phyloP scores from a whole-genome alignment of 2,797 vertebrate species.

The Myripristis jacobus region DNA sequence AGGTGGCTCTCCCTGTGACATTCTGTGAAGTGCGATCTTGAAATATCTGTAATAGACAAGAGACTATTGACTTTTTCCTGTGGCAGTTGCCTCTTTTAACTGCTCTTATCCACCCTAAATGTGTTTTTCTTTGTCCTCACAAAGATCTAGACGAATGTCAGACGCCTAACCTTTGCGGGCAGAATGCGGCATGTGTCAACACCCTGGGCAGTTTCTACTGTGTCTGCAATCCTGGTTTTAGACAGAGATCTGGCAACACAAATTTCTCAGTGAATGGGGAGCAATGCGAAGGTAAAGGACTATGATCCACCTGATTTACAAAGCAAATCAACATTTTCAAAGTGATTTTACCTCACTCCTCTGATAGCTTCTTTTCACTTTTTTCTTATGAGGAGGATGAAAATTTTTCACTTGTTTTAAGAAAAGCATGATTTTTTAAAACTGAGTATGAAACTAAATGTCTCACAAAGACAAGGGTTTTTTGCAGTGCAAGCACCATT shows the following conservation, averaged over 20 bases:
- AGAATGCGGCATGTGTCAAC: conserved; percentile 63
- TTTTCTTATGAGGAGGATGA: too few relatives aligned
- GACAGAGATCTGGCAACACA: conserved; percentile 40
- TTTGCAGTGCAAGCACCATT: not conserved
- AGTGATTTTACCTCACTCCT: too few relatives aligned
- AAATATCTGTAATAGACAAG: not conserved
- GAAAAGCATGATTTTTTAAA: too few relatives aligned
- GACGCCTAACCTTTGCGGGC: conserved; percentile 35
- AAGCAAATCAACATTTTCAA: too few relatives aligned
- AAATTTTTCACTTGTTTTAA: too few relatives aligned
- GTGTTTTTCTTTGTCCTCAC: not conserved
- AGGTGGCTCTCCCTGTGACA: too few relatives aligned
- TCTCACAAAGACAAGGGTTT: too few relatives aligned
- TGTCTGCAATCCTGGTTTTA: conserved; percentile 64
- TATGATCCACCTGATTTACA: not conserved
- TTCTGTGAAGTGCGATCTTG: not conserved
- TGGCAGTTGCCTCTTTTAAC: not conserved
- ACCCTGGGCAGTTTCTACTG: conserved; percentile 61
- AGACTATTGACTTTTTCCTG: not conserved
- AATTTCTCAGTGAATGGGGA: conserved; percentile 21
- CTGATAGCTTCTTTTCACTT: not conserved
- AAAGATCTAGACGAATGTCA: conserved; percentile 72
- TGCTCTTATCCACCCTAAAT: not conserved
- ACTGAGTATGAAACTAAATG: not conserved
- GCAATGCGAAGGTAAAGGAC: conserved; percentile 64